These are phyloP conservation scores for Platalea minor DNA, from an alignment of 2,797 vertebrate genomes.

Conservation along the genomic window DNA sequence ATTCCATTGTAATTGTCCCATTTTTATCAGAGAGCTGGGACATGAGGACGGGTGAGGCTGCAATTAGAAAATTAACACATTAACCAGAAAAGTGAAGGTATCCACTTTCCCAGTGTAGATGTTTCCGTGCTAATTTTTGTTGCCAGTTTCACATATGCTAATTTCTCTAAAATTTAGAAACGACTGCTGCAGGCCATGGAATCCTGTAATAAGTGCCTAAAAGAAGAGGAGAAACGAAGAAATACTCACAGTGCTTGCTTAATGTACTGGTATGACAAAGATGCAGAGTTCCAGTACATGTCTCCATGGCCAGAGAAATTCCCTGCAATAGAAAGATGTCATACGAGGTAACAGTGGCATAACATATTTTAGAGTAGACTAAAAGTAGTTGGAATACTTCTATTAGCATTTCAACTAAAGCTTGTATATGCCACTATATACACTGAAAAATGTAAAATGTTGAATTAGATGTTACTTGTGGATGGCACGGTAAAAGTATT, in stretches of 20 bases:
- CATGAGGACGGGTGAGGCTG: neutral
- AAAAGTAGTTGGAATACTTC: neutral
- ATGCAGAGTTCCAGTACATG: constrained; percentile 77
- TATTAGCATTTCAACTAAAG: neutral
- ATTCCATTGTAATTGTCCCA: neutral
- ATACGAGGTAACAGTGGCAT: constrained; percentile 77
- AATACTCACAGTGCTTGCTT: constrained; percentile 91
- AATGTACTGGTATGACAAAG: constrained; percentile 81
- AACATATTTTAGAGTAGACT: neutral
- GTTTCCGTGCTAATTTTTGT: neutral
- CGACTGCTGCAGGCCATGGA: constrained; percentile 93
- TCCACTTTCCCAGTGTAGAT: neutral
- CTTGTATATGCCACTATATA: neutral
- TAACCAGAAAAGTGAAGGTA: neutral
- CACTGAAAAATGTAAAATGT: neutral
- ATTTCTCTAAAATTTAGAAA: constrained; percentile 74
- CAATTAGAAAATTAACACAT: neutral
- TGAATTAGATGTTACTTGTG: neutral
- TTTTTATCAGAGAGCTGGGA: neutral
- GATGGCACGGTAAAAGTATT: neutral
- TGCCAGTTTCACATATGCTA: neutral
- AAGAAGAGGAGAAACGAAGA: constrained; percentile 83
- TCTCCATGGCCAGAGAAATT: constrained; percentile 87
- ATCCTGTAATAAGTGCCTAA: constrained; percentile 79
- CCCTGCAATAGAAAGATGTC: constrained; percentile 83